Evolutionary conservation across 1,140 invertebrate species (phyloP), one percentile per base, ranked within the genome.

Genomic region (Drosophila ananassae): DNA sequence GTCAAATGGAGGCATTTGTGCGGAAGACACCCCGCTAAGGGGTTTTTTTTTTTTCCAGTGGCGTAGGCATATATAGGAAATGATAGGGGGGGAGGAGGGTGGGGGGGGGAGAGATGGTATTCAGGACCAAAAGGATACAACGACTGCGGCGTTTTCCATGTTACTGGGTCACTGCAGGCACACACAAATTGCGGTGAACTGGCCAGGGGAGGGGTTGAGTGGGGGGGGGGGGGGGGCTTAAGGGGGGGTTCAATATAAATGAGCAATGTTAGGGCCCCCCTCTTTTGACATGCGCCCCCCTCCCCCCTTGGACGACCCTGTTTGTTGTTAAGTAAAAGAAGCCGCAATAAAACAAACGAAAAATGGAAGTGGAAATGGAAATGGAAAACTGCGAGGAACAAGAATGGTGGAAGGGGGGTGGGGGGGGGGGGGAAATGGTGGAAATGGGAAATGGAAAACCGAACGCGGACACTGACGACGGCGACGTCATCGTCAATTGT

Each of bases 1-100:
- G 87, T 90, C 87, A 90, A 90, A 90, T 90, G 81, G 87, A 85
- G 82, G 87, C 83, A 90, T 90, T 90, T 90, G 81, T 90, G 87
- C 87, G 81, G 87, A 90, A 90, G 73, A 78, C 81, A 84, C 81
- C 79, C 77, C 79, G 78, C 71, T 59, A 75, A 81, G 59, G 80
- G 77, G 80, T 66, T 71, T 17, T 17, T 17, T 17, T 17, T 17
- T 17, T 28, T 68, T 55, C 72, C 69, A 79, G 56, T 63, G 68
- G 63, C 55, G 56, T 46, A 46, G 39, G 50, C 41, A 30, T 34
- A 30, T 34, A 34, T 34, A 34, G 32, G 34, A 37, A 37, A 4
- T 10, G 34, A 37, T 12, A 32, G 34, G 32, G 32, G 9, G 9
- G 8, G 8, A 3, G 6, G 32, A 17, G 9, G 48, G 21, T 8